Percentiles rank a stretch among this genome's conserved stretches.
phyloP scores from a whole-genome alignment of 92 coral and sea anemone genomes.

The Epizoanthus scotinus region DNA sequence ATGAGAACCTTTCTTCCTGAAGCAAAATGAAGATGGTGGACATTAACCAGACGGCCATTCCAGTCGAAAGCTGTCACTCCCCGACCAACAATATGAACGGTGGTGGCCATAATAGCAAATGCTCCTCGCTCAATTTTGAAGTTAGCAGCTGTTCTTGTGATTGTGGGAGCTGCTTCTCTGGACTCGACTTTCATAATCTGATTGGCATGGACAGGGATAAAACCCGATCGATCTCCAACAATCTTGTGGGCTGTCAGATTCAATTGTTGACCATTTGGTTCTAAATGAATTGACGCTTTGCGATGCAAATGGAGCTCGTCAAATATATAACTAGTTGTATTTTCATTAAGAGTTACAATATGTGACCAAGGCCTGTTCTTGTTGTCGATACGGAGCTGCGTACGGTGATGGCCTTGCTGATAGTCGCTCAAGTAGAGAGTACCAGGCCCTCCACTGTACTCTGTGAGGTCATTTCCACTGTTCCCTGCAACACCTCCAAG shows the following conservation, averaged over 20 bases:
- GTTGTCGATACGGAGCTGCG: constrained; percentile 57
- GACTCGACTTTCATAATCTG: constrained; percentile 59
- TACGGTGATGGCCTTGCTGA: constrained; percentile 33
- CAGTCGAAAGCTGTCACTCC: constrained; percentile 62
- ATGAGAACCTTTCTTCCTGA: constrained; percentile 59
- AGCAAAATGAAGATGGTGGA: constrained; percentile 63
- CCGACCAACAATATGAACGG: constrained; percentile 61
- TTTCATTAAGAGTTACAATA: constrained; percentile 63
- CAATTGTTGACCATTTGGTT: constrained; percentile 39
- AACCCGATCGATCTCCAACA: constrained; percentile 67
- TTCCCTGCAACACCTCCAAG: constrained; percentile 61
- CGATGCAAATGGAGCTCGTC: constrained; percentile 60
- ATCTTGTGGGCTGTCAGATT: constrained; percentile 64
- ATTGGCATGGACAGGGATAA: constrained; percentile 50
- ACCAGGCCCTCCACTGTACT: constrained; percentile 70
- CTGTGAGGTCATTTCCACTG: constrained; percentile 22
- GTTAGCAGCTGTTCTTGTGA: constrained; percentile 73
- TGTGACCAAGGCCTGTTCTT: constrained; percentile 63
- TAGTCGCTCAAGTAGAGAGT: constrained; percentile 59
- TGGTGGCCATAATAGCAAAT: constrained; percentile 65
- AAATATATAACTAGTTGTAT: constrained; percentile 38
- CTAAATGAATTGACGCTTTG: constrained; percentile 60
- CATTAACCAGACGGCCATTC: constrained; percentile 65
- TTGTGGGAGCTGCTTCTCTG: constrained; percentile 56
- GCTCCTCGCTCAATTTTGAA: constrained; percentile 56